Evolutionary conservation across 2,797 vertebrate genomes (phyloP), one percentile per base, ranked within the genome.

Genomic region (Anguilla pacifica): DNA sequence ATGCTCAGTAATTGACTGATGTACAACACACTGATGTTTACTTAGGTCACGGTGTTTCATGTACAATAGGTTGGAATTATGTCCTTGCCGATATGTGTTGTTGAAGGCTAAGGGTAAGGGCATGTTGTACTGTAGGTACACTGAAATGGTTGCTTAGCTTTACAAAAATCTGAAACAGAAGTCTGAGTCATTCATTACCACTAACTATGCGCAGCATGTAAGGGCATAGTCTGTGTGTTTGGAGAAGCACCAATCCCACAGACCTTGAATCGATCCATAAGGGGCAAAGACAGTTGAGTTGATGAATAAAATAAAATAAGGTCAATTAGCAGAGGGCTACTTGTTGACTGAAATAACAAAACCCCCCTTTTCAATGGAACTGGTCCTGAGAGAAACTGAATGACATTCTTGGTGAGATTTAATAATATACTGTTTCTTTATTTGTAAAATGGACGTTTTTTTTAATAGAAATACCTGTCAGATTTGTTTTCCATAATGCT

Each of bases 1-100:
- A 74, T 28, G n/a, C 6, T 74, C 70, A 74, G 70, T 74, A 28
- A 74, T 9, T 35, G 31, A 35, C 31, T 74, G 31, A 74, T 31
- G 70, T 74, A 17, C n/a, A 59, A 59, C 57, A 74, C 70, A 74
- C 31, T 72, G 67, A 72, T 72, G 13, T 72, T 72, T 72, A n/a
- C 25, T 72, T 28, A 28, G 55, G 64, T 70, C 64, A 70, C 9
- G 10, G 6, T 70, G 6, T 70, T 70, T 7, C n/a, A 28, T 70
- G 64, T 25, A 28, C 7, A 70, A 70, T 10, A 9, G 64, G 22
- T 67, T 28, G 64, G n/a, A 25, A n/a, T 53, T 67, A 67, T 67
- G 64, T 67, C 7, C 51, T 53, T 53, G 51, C 51, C 11, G 11
- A 53, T 9, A 13, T 53, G 10, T 13, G 11, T 53, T 53, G 51